Percentiles rank a stretch among this genome's conserved stretches.
phyloP scores from a whole-genome alignment of 2,888 invertebrate species.

The Spodoptera exigua region DNA sequence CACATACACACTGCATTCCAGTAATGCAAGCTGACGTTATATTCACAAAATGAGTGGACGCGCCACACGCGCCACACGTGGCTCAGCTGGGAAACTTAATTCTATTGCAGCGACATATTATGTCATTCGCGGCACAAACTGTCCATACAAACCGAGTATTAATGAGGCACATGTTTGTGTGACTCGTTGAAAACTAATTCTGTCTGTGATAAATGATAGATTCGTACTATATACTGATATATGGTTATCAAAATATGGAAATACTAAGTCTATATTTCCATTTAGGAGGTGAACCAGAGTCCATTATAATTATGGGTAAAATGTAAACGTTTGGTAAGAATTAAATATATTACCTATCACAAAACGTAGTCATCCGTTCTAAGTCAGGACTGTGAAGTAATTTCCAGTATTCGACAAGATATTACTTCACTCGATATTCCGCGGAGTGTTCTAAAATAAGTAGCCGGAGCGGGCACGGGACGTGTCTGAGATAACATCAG shows the following conservation, averaged over 20 bases:
- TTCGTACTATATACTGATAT: no score
- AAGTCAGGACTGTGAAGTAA: not conserved
- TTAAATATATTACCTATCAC: no score
- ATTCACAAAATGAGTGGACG: constrained; percentile 16
- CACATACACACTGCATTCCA: not conserved
- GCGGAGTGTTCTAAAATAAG: constrained; percentile 38
- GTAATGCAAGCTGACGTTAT: not conserved
- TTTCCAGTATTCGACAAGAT: constrained; percentile 10
- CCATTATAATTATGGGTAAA: no score
- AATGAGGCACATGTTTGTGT: no score
- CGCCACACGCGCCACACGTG: not conserved
- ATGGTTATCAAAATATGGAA: no score
- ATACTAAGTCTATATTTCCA: no score
- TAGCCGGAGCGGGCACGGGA: constrained; percentile 11
- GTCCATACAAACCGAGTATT: not conserved
- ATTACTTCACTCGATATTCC: constrained; percentile 14
- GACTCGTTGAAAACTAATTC: no score
- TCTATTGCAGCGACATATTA: not conserved
- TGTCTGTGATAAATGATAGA: no score
- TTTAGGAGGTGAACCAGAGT: no score
- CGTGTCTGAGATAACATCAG: constrained; percentile 44
- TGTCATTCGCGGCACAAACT: not conserved
- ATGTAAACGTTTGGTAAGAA: no score
- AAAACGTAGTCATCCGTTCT: not conserved
- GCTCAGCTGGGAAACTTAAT: constrained; percentile 2